Percentiles rank a stretch among this genome's conserved stretches.
These are phyloP conservation scores for Orientallactaga bullata DNA, from an alignment of 2,113 vertebrate genomes.

Conservation along the genomic window DNA sequence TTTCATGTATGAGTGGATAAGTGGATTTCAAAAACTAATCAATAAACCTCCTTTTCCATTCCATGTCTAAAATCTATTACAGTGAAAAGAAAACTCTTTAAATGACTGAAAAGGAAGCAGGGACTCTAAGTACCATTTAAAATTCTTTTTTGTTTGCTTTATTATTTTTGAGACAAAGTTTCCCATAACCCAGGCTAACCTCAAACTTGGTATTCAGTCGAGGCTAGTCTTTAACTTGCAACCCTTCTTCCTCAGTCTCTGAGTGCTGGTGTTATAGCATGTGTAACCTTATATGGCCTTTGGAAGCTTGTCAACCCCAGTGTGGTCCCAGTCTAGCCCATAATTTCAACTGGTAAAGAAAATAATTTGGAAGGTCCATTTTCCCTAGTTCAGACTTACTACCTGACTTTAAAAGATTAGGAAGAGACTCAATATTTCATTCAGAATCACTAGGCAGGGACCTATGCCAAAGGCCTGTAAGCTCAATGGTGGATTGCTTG, in stretches of 20 bases:
- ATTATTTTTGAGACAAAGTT: too few relatives aligned
- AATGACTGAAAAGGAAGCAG: not conserved
- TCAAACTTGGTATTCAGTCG: too few relatives aligned
- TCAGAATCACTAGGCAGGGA: constrained; percentile 7
- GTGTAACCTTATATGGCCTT: not conserved
- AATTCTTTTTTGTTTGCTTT: not conserved
- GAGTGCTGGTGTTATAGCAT: too few relatives aligned
- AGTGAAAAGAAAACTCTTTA: constrained; percentile 6
- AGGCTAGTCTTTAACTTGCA: too few relatives aligned
- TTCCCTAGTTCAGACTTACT: not conserved
- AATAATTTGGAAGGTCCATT: not conserved
- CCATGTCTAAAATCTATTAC: not conserved
- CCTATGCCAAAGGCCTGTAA: not conserved
- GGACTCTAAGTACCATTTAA: constrained; percentile 15
- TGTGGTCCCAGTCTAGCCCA: not conserved
- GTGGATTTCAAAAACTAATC: not conserved
- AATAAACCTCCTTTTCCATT: not conserved
- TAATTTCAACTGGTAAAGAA: not conserved
- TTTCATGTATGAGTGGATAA: not conserved
- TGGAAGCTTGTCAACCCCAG: not conserved
- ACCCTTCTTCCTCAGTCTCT: too few relatives aligned
- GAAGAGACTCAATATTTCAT: not conserved
- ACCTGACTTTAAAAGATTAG: not conserved
- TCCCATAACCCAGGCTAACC: too few relatives aligned
- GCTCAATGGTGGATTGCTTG: not conserved